Evolutionary conservation across 2,797 vertebrate species (phyloP), one percentile per base, ranked within the genome.

Genomic region (Otolemur crassicaudatus): DNA sequence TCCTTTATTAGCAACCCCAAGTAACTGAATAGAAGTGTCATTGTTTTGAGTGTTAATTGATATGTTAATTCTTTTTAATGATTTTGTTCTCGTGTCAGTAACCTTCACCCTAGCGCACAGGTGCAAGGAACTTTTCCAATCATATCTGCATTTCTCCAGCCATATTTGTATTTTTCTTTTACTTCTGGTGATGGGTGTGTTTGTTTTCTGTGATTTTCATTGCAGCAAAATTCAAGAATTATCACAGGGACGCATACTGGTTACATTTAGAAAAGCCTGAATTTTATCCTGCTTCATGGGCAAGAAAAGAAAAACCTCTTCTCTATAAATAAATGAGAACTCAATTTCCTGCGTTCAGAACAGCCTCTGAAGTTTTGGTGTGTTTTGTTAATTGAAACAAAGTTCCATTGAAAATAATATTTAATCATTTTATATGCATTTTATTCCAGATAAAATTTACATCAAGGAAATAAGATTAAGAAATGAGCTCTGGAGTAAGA

Each of bases 1-100:
- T 96, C 49, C 76, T 46, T 97, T 94, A 90, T 49, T 96, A 96
- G 77, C 73, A 97, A 85, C 63, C 84, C 40, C 56, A 93, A 46
- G 77, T 49, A 87, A 81, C 84, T 95, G 90, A 84, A 80, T 87
- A 82, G 25, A 14, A 86, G 60, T 94, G 67, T 69, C 63, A 77
- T 83, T 94, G 56, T 79, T 94, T 91, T 91, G 60, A 94, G 37
- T 94, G 76, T 65, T 92, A 93, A 87, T 67, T 94, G 87, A 86
- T 85, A 56, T 43, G 92, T 93, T 53, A 93, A 69, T 93, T 86
- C 29, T 87, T 80, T 89, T 84, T 27, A 76, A 65, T 43, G 56
- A 53, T 82, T 95, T 93, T 85, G 31, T 43, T 75, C 29, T 56
- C 11, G 23, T 58, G 23, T 83, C 49, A 92, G 53, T 11, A 92